Evolutionary conservation across 2,113 vertebrate species (phyloP).

Genomic region (Ailuropoda melanoleuca): DNA sequence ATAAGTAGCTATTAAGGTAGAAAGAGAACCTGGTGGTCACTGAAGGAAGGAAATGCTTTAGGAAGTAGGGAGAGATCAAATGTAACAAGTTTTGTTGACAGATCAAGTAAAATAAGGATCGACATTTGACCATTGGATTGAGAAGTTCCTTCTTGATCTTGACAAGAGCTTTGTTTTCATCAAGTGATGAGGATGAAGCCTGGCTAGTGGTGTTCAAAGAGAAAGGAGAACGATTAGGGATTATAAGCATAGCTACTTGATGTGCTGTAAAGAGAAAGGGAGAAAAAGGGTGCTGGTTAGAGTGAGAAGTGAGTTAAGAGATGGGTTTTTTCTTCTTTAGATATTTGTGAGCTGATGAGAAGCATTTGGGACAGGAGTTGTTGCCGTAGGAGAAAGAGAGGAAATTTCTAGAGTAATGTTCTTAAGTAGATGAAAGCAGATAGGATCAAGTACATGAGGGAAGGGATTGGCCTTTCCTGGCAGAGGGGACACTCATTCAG

Average conservation of each 20-base stretch:
- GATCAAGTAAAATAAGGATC: background rate
- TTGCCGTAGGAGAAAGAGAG: background rate
- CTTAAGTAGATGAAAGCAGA: background rate
- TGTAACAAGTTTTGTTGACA: background rate
- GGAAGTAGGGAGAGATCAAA: background rate
- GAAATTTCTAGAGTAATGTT: background rate
- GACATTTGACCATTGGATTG: background rate
- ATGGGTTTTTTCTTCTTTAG: background rate
- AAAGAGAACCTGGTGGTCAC: background rate
- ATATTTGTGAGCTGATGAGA: background rate
- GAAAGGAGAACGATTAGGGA: background rate
- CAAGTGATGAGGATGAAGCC: background rate
- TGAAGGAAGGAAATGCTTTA: background rate
- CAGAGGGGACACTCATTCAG: background rate
- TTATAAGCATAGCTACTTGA: background rate
- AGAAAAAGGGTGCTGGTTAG: background rate
- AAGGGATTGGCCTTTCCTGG: background rate
- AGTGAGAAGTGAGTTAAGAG: background rate
- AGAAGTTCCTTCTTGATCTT: background rate
- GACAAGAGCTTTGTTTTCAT: background rate
- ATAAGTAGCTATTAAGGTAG: background rate
- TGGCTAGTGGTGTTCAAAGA: background rate
- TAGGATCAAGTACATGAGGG: background rate
- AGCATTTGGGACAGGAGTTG: background rate
- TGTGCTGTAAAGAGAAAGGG: background rate